Evolutionary conservation across 2,888 invertebrate genomes (phyloP).

Genomic region (Troides aeacus): DNA sequence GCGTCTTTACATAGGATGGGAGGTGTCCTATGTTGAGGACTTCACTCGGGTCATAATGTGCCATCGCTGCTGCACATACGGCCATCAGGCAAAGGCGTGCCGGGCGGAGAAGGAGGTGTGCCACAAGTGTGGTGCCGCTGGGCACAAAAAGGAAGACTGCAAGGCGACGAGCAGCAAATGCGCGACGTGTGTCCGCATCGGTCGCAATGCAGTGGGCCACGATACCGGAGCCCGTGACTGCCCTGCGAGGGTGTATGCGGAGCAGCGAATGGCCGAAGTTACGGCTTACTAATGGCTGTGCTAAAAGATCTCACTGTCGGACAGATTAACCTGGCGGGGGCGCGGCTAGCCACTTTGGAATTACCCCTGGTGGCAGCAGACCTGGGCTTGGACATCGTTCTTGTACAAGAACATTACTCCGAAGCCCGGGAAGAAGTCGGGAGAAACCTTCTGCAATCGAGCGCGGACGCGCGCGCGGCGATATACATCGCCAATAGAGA

Average conservation of each 20-base stretch:
- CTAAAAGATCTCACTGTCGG: conserved; percentile 19
- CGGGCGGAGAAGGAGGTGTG: not conserved
- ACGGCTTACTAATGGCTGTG: not conserved
- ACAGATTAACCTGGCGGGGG: conserved; percentile 35
- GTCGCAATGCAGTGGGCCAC: conserved; percentile 29
- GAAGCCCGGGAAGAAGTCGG: conserved; percentile 2
- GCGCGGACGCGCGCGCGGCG: not conserved
- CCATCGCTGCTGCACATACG: conserved; percentile 42
- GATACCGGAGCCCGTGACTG: conserved; percentile 31
- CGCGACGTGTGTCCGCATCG: conserved; percentile 38
- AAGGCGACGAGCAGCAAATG: conserved; percentile 21
- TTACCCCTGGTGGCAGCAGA: conserved; percentile 30
- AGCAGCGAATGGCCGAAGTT: conserved; percentile 22
- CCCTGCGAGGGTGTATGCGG: conserved; percentile 33
- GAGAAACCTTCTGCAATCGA: not conserved
- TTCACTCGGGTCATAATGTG: conserved; percentile 33
- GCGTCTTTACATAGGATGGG: conserved; percentile 33
- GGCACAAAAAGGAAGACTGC: conserved; percentile 2
- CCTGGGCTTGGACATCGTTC: conserved; percentile 32
- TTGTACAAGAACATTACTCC: conserved; percentile 39
- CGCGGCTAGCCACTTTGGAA: conserved; percentile 33
- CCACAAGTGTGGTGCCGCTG: conserved; percentile 1
- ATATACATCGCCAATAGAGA: not conserved
- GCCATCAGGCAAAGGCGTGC: conserved; percentile 42
- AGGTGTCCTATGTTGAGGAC: conserved; percentile 26